These are phyloP conservation scores for Ranitomeya variabilis DNA, from an alignment of 2,113 vertebrate species.

Conservation along the genomic window DNA sequence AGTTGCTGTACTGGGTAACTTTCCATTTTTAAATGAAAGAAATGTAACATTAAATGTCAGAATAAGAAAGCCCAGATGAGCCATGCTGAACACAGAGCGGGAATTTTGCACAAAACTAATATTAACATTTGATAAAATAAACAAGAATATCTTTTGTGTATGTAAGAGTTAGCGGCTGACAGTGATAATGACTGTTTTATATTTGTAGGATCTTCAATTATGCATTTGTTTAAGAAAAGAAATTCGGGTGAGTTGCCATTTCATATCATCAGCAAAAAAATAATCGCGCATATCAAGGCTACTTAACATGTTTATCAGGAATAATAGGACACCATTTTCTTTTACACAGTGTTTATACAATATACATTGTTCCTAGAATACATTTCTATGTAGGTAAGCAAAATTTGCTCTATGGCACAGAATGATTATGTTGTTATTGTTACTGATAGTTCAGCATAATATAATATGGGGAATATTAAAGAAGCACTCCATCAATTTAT, in stretches of 20 bases:
- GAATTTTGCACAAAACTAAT: background rate
- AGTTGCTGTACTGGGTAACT: background rate
- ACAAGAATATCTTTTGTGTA: background rate
- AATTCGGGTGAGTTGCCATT: constrained; percentile 22
- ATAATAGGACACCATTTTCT: background rate
- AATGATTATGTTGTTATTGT: background rate
- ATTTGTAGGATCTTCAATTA: constrained; percentile 30
- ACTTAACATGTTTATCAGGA: background rate
- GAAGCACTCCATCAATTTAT: too few species aligned
- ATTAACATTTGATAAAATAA: constrained; percentile 25
- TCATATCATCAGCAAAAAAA: background rate
- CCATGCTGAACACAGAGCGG: background rate
- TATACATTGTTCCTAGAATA: background rate
- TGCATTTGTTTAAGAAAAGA: constrained; percentile 14
- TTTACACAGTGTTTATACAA: background rate
- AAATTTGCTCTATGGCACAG: background rate
- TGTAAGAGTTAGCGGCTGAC: constrained; percentile 3
- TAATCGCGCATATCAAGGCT: background rate
- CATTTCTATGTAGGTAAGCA: background rate
- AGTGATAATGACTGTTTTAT: constrained; percentile 17
- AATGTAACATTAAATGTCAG: constrained; percentile 19
- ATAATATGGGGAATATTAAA: too few species aligned
- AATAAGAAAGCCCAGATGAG: background rate
- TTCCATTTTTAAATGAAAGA: background rate
- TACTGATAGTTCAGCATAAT: too few species aligned